Percentiles rank a stretch among this genome's conserved stretches.
Conservation (phyloP, 2,113 vertebrate genomes). For the Brachypodius melanocephalos region DNA sequence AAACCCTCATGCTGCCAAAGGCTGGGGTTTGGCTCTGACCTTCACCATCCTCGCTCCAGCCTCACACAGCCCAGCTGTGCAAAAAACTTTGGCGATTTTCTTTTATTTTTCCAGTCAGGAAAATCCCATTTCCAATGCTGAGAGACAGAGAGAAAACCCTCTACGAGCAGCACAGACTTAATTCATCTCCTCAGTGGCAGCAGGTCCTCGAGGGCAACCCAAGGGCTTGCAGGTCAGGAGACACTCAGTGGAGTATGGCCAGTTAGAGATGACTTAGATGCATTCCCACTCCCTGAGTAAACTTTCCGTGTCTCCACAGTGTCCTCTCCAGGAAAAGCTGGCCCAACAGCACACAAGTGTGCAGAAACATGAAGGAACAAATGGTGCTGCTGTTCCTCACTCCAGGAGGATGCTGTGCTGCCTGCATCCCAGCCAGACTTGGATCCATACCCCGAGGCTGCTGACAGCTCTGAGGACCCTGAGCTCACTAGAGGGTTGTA, state of each 20-base stretch:
- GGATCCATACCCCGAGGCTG: background rate
- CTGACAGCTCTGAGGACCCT: background rate
- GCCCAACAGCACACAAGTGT: rapidly evolving
- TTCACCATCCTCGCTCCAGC: background rate
- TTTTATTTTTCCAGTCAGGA: background rate
- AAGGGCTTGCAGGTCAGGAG: conserved; percentile 4
- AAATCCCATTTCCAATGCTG: background rate
- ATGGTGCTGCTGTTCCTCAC: background rate
- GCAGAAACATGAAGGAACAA: background rate
- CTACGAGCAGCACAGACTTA: background rate
- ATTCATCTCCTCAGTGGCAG: background rate
- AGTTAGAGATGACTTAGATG: background rate
- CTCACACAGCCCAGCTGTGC: background rate
- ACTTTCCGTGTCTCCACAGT: background rate
- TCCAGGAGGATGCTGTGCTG: background rate
- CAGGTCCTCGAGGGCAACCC: conserved; percentile 3
- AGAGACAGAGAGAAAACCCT: background rate
- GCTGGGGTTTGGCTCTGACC: background rate
- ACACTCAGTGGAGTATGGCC: background rate
- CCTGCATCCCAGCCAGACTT: background rate
- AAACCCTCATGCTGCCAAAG: background rate
- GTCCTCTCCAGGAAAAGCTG: background rate
- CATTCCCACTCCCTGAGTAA: background rate
- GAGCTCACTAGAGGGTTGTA: background rate
- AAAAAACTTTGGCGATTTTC: background rate